Conservation (phyloP, 2,113 vertebrate species). For the Pseudonaja textilis region DNA sequence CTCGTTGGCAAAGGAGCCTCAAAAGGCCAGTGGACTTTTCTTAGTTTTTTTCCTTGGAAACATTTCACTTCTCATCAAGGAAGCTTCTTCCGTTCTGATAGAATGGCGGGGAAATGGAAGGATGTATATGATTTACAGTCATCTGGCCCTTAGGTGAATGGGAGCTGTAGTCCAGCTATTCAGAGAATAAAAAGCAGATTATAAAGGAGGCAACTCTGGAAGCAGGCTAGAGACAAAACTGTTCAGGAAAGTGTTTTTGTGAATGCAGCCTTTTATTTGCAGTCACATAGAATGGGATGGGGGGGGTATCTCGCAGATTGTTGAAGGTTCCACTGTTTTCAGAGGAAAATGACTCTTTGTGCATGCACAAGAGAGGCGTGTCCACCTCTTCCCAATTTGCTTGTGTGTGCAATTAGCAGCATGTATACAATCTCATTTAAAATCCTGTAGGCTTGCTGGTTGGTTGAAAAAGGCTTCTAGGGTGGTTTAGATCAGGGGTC, state of each 20-base stretch:
- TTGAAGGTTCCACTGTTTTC: background rate
- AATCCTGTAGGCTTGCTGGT: background rate
- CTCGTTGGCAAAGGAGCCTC: background rate
- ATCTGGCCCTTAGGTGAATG: background rate
- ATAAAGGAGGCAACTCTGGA: background rate
- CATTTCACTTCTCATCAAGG: background rate
- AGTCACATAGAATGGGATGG: background rate
- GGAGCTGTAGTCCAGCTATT: background rate
- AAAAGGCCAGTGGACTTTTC: background rate
- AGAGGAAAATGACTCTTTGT: background rate
- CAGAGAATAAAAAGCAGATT: background rate
- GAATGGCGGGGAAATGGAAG: background rate
- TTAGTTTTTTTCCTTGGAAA: background rate
- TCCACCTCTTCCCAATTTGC: background rate
- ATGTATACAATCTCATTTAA: background rate
- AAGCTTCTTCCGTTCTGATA: background rate
- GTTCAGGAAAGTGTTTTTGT: background rate
- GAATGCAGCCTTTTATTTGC: background rate
- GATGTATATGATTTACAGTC: background rate
- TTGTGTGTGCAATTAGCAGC: background rate
- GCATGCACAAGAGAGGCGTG: background rate
- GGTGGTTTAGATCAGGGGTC: background rate
- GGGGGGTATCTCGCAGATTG: background rate
- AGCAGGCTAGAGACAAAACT: background rate
- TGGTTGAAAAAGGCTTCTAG: background rate